Conservation (phyloP, 2,113 vertebrate genomes). For the Centropus unirufus region DNA sequence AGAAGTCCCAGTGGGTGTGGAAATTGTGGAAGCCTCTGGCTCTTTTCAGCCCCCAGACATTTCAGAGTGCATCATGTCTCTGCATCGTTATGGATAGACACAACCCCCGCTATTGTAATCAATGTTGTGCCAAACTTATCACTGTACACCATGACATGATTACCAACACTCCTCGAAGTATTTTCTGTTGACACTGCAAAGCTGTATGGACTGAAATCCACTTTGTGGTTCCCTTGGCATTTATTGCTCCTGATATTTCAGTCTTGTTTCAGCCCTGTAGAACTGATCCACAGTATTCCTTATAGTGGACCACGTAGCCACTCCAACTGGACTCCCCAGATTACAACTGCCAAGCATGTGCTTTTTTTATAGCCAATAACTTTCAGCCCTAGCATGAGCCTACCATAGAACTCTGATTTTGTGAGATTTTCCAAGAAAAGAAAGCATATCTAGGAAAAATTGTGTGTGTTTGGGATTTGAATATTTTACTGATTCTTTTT, state of each 20-base stretch:
- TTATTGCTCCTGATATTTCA: not conserved
- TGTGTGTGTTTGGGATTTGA: not conserved
- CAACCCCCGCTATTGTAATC: not conserved
- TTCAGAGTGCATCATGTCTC: not conserved
- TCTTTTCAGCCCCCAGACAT: not conserved
- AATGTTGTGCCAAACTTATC: rapidly evolving
- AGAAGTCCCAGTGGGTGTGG: not conserved
- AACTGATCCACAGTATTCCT: not conserved
- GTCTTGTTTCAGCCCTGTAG: not conserved
- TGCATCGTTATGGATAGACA: not conserved
- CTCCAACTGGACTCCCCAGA: rapidly evolving
- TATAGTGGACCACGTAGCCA: not conserved
- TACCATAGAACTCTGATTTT: not conserved
- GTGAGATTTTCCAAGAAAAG: not conserved
- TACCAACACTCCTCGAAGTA: not conserved
- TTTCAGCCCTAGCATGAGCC: rapidly evolving
- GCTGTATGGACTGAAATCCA: not conserved
- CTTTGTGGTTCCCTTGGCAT: not conserved
- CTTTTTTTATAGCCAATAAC: not conserved
- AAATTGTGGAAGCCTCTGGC: not conserved
- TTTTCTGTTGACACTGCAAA: not conserved
- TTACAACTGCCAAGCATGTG: not conserved
- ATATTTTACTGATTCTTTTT: not conserved
- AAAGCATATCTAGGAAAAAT: not conserved
- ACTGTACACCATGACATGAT: not conserved